Conservation (phyloP, 2,888 invertebrate species). For the Drosophila formosana region DNA sequence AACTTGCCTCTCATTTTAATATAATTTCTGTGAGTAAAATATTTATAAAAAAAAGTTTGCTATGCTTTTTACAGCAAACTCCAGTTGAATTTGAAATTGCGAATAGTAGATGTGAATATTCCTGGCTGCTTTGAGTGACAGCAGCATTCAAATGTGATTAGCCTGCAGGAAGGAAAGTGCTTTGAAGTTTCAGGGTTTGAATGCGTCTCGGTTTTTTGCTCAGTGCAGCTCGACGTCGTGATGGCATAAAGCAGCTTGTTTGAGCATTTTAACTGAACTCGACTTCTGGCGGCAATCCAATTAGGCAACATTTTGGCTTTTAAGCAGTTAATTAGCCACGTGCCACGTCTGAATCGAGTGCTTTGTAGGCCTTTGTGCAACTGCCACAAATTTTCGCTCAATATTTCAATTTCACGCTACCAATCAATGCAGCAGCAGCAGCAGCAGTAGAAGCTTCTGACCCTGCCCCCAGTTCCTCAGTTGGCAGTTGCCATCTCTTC, state of each 20-base stretch:
- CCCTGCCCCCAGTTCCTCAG: conserved; percentile 10
- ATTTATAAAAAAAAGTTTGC: no score
- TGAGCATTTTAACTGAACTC: conserved; percentile 12
- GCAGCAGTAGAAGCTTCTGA: conserved; percentile 21
- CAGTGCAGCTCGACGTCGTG: background rate
- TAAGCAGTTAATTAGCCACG: conserved; percentile 51
- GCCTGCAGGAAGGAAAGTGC: background rate
- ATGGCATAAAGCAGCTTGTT: conserved; percentile 2
- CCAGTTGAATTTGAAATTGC: no score
- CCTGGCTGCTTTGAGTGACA: no score
- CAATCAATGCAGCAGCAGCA: conserved; percentile 68
- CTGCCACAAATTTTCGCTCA: conserved; percentile 65
- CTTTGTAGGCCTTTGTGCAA: conserved; percentile 28
- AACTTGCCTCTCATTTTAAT: no score
- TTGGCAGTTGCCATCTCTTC: conserved; percentile 9
- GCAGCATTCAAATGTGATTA: background rate
- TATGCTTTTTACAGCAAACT: no score
- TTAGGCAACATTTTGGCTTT: conserved; percentile 58
- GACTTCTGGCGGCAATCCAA: conserved; percentile 49
- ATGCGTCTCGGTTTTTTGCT: background rate
- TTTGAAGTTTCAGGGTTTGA: background rate
- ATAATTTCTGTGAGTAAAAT: no score
- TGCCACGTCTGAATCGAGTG: conserved; percentile 17
- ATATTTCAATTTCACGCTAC: conserved; percentile 74
- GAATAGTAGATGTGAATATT: no score